Evolutionary conservation across 2,888 invertebrate genomes (phyloP).

Genomic region (Pseudeuparius sepicola): DNA sequence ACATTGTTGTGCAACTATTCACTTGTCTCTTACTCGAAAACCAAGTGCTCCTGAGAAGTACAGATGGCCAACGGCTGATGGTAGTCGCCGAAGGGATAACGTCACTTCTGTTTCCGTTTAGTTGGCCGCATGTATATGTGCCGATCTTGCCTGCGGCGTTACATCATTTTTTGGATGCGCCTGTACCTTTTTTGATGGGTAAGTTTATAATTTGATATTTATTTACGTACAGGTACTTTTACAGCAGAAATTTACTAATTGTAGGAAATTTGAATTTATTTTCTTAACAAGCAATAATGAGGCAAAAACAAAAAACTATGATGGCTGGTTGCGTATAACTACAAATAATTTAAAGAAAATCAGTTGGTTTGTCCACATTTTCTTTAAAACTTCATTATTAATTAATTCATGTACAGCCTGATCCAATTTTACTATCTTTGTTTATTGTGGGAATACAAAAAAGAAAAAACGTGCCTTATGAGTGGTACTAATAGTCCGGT

Average conservation of each 20-base stretch:
- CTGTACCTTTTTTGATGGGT: constrained; percentile 99
- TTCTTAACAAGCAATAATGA: neutral
- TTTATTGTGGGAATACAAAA: no score
- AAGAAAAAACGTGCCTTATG: no score
- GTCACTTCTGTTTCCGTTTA: constrained; percentile 84
- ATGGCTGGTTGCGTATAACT: no score
- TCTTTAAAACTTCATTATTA: no score
- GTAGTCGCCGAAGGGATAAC: constrained; percentile 91
- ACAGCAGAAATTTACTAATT: neutral
- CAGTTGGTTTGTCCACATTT: no score
- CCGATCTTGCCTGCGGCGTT: constrained; percentile 93
- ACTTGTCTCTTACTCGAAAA: constrained; percentile 94
- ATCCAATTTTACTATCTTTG: no score
- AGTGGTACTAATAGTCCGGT: no score
- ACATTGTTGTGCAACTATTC: constrained; percentile 85
- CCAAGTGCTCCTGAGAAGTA: constrained; percentile 88
- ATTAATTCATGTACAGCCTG: no score
- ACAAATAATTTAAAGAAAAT: no score
- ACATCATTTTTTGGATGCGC: constrained; percentile 96
- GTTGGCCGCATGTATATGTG: constrained; percentile 98
- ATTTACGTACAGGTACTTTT: no score
- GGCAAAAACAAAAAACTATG: neutral
- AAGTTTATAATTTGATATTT: no score
- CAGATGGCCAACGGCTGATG: constrained; percentile 94
- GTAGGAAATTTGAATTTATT: constrained; percentile 3